phyloP scores from a whole-genome alignment of 2,888 invertebrate species.

The Pheosia gnoma region DNA sequence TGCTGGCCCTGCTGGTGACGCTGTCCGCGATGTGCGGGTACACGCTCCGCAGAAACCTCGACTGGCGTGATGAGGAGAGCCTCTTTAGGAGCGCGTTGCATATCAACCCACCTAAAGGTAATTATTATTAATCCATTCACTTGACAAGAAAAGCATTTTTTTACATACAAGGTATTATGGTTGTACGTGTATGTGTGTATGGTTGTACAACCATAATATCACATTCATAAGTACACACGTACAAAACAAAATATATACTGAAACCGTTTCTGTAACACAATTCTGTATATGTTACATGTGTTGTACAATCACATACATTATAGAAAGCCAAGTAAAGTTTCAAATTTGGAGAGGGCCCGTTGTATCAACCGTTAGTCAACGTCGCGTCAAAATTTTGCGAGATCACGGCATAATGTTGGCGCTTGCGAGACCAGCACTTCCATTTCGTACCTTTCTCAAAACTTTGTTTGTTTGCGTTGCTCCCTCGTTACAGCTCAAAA shows the following conservation, averaged over 20 bases:
- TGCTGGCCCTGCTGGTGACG: slow-evolving; percentile 81
- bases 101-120: slow-evolving; percentile 99
- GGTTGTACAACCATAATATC: no score
- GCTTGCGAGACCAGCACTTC: slow-evolving; percentile 51
- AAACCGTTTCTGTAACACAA: slow-evolving; percentile 1
- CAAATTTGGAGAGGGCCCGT: slow-evolving; percentile 42
- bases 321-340: slow-evolving; percentile 40
- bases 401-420: slow-evolving; percentile 58
- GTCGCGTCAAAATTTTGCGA: slow-evolving; percentile 58
- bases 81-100: slow-evolving; percentile 95
- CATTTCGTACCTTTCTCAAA: slow-evolving; percentile 67
- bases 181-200: no score
- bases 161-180: not conserved
- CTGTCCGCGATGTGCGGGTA: slow-evolving; percentile 89
- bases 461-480: slow-evolving; percentile 66
- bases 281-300: slow-evolving; percentile 12
- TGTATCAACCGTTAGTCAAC: slow-evolving; percentile 51
- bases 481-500: slow-evolving; percentile 73
- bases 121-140: slow-evolving; percentile 39
- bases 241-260: not conserved
- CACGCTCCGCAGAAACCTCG: slow-evolving; percentile 92
- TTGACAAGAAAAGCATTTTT: not conserved
- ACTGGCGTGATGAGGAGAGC: slow-evolving; percentile 97
- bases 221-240: not conserved
- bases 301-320: slow-evolving; percentile 17